Conservation (phyloP, 2,113 vertebrate species). For the human region GRCh38 chr3:134791501-134792000, state of each 20-base stretch:
- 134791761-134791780: not conserved
- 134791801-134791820: not conserved
- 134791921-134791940: not conserved
- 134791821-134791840: not conserved
- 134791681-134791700: not conserved
- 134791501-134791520: conserved; percentile 53
- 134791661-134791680: not conserved
- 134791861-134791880: not conserved
- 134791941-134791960: too few species aligned
- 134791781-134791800: not conserved
- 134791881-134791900: not conserved
- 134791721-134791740: not conserved
- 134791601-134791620: not conserved
- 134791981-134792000: too few species aligned
- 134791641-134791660: not conserved
- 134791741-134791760: not conserved
- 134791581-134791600: not conserved
- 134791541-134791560: conserved; percentile 52
- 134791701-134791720: not conserved
- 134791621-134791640: accelerated
- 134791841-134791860: not conserved
- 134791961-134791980: too few species aligned
- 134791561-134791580: not conserved
- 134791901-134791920: not conserved
- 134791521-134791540: conserved; percentile 32